Evolutionary conservation across 2,113 vertebrate species (phyloP).

Genomic region (Ctenodactylus gundi): DNA sequence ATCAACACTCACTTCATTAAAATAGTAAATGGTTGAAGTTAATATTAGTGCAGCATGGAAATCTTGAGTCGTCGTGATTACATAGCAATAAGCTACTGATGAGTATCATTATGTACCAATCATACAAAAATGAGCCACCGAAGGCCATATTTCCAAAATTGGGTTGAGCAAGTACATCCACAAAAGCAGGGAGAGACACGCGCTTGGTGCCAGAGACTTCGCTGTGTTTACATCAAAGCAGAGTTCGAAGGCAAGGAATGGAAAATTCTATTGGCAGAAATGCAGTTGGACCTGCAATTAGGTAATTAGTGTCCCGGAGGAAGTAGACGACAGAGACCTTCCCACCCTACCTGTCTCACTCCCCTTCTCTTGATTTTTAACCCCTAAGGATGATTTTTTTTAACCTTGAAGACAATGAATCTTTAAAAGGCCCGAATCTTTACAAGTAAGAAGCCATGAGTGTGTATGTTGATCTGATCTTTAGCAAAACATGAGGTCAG

Average conservation of each 20-base stretch:
- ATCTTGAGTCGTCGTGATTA: constrained; percentile 76
- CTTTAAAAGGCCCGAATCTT: constrained; percentile 27
- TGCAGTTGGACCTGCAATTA: background rate
- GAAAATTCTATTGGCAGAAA: background rate
- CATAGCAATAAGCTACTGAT: constrained; percentile 77
- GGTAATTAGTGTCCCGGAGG: background rate
- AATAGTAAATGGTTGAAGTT: constrained; percentile 73
- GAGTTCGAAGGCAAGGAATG: constrained; percentile 10
- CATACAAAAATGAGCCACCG: constrained; percentile 67
- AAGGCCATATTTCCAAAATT: constrained; percentile 78
- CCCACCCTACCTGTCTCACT: background rate
- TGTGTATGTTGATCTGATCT: background rate
- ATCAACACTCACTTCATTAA: constrained; percentile 77
- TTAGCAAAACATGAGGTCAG: constrained; percentile 8
- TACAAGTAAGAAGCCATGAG: background rate
- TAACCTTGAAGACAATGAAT: background rate
- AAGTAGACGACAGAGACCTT: background rate
- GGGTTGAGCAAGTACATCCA: constrained; percentile 63
- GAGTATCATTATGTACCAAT: constrained; percentile 75
- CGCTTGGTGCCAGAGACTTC: background rate
- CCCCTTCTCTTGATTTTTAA: background rate
- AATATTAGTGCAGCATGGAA: constrained; percentile 77
- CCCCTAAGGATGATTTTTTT: background rate
- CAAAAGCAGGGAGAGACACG: constrained; percentile 54
- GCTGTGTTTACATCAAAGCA: constrained; percentile 35